Base-by-base conservation (phyloP, 2,113 vertebrate species). In the Siphamia tubifer region DNA sequence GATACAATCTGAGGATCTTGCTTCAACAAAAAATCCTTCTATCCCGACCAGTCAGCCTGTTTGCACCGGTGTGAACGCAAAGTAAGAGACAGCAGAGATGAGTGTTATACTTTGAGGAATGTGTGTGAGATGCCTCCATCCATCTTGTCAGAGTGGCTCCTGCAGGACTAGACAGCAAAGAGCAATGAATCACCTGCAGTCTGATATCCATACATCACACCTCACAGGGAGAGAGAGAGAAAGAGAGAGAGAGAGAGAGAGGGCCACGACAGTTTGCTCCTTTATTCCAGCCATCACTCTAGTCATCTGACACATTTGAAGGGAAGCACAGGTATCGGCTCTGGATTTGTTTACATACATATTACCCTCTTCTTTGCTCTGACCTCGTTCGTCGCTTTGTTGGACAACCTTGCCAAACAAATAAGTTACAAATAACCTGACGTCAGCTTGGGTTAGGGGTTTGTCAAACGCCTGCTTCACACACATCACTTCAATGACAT, bases 201-300 rank as follows among this genome's bases (percentile, higher is more conserved):
- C 70, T 75, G 77, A 73, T 65, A 54, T 47, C 53, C 17, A 81
- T 66, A 62, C 57, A 67, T 77, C 73, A 64, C 49, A 54, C 35
- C 39, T 8, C n/a, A 35, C 27, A 17, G 71, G 17, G 16, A 56
- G 53, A 55, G 49, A 15, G 45, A 38, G n/a, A n/a, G n/a, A n/a
- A n/a, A 17, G 71, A 15, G 16, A 56, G 53, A 55, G 49, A 15
- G 45, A 17, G 71, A 15, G 16, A 56, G 53, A 55, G 49, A 15
- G 45, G 34, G 28, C 39, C 15, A 12, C 23, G 40, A 34, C 4
- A 30, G 45, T 30, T 15, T 25, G 39, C 13, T 54, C 62, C 51
- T 74, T 73, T 74, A 79, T 75, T 69, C 39, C 10, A 76, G 36
- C 66, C 53, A 56, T 72, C 12, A 9, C 30, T 81, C 57, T 19